Conservation (phyloP, 2,797 vertebrate genomes). For the Eutrigla gurnardus region DNA sequence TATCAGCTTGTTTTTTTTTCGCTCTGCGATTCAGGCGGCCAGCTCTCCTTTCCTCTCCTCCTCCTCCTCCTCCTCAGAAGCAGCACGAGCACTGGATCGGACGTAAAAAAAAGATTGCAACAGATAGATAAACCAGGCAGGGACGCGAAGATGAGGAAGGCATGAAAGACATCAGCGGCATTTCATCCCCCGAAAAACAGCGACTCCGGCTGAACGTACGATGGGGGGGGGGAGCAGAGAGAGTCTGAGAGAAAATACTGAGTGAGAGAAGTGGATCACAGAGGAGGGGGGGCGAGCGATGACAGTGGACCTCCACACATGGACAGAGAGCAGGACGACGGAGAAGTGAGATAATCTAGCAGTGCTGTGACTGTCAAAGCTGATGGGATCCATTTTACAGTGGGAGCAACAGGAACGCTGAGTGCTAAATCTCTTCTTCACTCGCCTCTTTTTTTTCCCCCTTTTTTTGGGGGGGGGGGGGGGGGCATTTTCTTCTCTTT, state of each 20-base stretch:
- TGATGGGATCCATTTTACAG: constrained; percentile 67
- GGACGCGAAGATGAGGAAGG: constrained; percentile 10
- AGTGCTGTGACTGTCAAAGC: constrained; percentile 37
- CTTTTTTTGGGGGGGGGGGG: too few relatives aligned
- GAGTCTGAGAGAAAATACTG: constrained; percentile 42
- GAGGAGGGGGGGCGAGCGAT: constrained; percentile 12
- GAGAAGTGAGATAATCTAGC: constrained; percentile 50
- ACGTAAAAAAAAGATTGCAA: constrained; percentile 13
- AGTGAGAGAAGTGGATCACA: constrained; percentile 59
- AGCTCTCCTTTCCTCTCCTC: constrained; percentile 55
- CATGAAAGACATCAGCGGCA: constrained; percentile 37
- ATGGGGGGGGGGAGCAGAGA: constrained; percentile 47
- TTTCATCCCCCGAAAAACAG: constrained; percentile 29
- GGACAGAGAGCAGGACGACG: constrained; percentile 45
- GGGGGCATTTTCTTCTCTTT: not conserved
- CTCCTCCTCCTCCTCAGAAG: constrained; percentile 40
- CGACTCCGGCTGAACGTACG: constrained; percentile 42
- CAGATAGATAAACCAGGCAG: constrained; percentile 25
- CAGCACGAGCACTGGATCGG: constrained; percentile 33
- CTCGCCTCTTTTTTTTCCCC: not conserved
- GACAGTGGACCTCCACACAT: constrained; percentile 46
- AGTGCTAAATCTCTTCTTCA: not conserved
- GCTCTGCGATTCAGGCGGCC: constrained; percentile 71
- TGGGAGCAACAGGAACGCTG: constrained; percentile 71
- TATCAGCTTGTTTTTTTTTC: constrained; percentile 66